These are phyloP conservation scores for Colostygia pectinataria DNA, from an alignment of 2,888 invertebrate species.

Conservation along the genomic window DNA sequence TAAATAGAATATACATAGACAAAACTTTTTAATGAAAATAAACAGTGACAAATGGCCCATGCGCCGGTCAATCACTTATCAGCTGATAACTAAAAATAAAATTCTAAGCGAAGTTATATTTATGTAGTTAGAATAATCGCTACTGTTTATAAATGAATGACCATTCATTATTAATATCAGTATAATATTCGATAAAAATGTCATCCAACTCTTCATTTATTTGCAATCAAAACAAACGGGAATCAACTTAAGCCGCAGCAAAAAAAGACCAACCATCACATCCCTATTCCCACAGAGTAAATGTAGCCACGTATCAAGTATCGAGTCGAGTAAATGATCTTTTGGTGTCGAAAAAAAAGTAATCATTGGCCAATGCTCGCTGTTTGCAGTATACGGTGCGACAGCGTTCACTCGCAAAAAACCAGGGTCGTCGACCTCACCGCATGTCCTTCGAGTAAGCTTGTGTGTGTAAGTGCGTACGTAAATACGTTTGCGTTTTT, in stretches of 20 bases:
- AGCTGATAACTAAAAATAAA: slow-evolving; percentile 11
- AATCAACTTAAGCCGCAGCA: slow-evolving; percentile 23
- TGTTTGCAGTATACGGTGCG: slow-evolving; percentile 68
- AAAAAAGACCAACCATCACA: slow-evolving; percentile 55
- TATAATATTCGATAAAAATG: slow-evolving; percentile 31
- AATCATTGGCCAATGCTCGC: slow-evolving; percentile 73
- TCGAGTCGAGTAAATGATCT: slow-evolving; percentile 50
- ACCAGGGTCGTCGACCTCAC: slow-evolving; percentile 74
- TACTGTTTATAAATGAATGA: slow-evolving; percentile 11
- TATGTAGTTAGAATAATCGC: slow-evolving; percentile 8
- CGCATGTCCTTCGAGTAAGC: slow-evolving; percentile 74
- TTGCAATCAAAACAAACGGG: slow-evolving; percentile 59
- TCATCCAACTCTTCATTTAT: slow-evolving; percentile 30
- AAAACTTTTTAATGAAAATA: slow-evolving; percentile 23
- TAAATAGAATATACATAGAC: no score
- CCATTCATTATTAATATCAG: slow-evolving; percentile 6
- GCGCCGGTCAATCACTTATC: slow-evolving; percentile 21
- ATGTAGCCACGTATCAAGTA: slow-evolving; percentile 55
- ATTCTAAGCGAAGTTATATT: slow-evolving; percentile 10
- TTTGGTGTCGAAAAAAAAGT: slow-evolving; percentile 50
- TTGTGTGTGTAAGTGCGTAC: slow-evolving; percentile 66
- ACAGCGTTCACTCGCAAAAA: slow-evolving; percentile 74
- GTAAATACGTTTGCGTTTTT: slow-evolving; percentile 49
- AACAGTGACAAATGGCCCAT: slow-evolving; percentile 21
- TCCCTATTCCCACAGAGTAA: slow-evolving; percentile 67